phyloP scores from a whole-genome alignment of 2,113 vertebrate species.

The rabbit (Oryctolagus cuniculus) region mOryCun1.1 NC_091447.1:19281001-19281500 shows the following conservation, averaged over 20 bases:
- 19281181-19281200: not conserved
- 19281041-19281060: not conserved
- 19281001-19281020: conserved; percentile 30
- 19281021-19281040: conserved; percentile 37
- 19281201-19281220: not conserved
- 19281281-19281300: not conserved
- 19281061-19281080: not conserved
- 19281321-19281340: not conserved
- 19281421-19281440: conserved; percentile 12
- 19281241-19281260: not conserved
- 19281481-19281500: no score
- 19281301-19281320: not conserved
- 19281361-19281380: conserved; percentile 2
- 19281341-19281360: not conserved
- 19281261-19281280: conserved; percentile 15
- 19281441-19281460: not conserved
- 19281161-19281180: not conserved
- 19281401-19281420: not conserved
- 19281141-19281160: not conserved
- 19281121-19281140: not conserved
- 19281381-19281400: conserved; percentile 9
- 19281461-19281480: no score
- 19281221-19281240: not conserved
- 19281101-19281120: not conserved
- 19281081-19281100: not conserved